Conservation (phyloP, 2,888 invertebrate species). For the Liodrosophila aerea region DNA sequence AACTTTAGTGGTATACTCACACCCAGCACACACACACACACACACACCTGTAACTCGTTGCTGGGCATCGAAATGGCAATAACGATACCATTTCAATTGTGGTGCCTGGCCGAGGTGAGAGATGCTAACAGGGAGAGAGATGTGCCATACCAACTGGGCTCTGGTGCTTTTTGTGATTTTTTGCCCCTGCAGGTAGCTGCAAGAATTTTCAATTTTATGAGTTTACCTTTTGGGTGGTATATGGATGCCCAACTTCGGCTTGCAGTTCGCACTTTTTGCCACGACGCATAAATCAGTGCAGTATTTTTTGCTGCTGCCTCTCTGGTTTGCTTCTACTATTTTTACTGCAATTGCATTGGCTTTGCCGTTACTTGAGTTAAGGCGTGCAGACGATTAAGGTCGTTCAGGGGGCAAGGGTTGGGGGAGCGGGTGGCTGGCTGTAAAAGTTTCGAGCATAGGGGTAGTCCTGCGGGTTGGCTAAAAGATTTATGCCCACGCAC, state of each 20-base stretch:
- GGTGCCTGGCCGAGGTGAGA: conserved; percentile 30
- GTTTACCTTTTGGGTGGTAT: conserved; percentile 55
- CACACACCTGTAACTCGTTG: conserved; percentile 2
- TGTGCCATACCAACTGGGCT: conserved; percentile 11
- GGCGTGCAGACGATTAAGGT: conserved; percentile 50
- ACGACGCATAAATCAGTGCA: conserved; percentile 68
- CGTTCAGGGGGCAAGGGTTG: not conserved
- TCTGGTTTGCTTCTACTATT: not conserved
- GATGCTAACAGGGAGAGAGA: conserved; percentile 9
- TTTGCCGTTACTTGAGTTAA: conserved; percentile 60
- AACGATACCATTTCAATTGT: conserved; percentile 70
- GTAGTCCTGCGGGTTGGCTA: conserved; percentile 47
- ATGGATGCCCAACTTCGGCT: conserved; percentile 43
- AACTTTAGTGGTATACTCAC: conserved; percentile 5
- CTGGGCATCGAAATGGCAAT: conserved; percentile 57
- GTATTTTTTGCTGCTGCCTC: conserved; percentile 25
- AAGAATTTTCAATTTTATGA: conserved; percentile 70
- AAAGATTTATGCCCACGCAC: conserved; percentile 63
- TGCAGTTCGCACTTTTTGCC: conserved; percentile 58
- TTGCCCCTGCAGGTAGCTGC: conserved; percentile 46
- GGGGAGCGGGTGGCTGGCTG: too few species aligned
- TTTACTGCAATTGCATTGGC: conserved; percentile 57
- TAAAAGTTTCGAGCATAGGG: not conserved
- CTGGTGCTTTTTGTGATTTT: conserved; percentile 20
- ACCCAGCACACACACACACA: not conserved